Evolutionary conservation across 1,140 invertebrate genomes (phyloP), one percentile per base, ranked within the genome.

Genomic region (Episyrphus balteatus): DNA sequence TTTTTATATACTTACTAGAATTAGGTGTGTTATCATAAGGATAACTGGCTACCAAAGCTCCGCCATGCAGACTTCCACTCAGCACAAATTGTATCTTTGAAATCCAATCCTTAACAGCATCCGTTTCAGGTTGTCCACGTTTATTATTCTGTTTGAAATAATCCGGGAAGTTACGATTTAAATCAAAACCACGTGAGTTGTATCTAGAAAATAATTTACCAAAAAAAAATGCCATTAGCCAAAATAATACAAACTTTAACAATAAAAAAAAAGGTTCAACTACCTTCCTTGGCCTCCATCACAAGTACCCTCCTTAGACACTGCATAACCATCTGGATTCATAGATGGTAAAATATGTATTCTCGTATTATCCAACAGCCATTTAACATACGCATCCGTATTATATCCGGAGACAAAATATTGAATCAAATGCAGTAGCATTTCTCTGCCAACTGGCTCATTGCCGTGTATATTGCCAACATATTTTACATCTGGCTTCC

Each of bases 101-200:
- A 30, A 92, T 81, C 90, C 90, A 94, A 57, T 90, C 83, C 70
- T 96, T 95, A 2, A 98, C 88, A 1, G 91, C 90, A 55, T 88
- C 83, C 0, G 93, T 95, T 73, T 99, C 95, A 3, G 90, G 88
- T 66, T 92, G 89, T 3, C 83, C 78, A 18, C 81, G 77, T 56
- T 86, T 87, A 51, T 86, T 86, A 68, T 92, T 92, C 56, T 83
- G 79, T 60, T 88, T 90, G 70, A 92, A 92, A 65, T 88, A 91
- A 70, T 94, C 89, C 0, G 90, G 89, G 70, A 93, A 94, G 70
- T 93, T 93, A 42, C 89, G 78, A 70, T 94, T 94, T 46, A 94
- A 69, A 62, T 94, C 89, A 59, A 85, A 90, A 2, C 88, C 88
- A 38, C 83, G 78, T 1, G 88, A 81, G 64, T 94, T 94, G 60